A percentile compares a stretch with the other conserved stretches of the same genome.
phyloP scores from a whole-genome alignment of 2,797 vertebrate genomes.

The Gambusia yucatana region DNA sequence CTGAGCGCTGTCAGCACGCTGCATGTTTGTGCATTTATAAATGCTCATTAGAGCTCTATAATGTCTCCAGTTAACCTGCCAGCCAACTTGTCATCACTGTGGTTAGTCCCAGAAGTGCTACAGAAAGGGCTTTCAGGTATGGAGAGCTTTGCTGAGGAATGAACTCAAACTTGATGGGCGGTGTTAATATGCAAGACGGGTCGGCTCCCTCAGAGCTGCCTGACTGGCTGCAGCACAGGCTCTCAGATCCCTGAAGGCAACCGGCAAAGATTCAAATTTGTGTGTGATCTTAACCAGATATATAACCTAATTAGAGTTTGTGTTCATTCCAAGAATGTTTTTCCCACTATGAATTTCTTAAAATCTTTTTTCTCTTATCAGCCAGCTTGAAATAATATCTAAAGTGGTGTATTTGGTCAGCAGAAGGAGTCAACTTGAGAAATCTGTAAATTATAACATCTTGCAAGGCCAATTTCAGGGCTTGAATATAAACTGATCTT shows the following conservation, averaged over 20 bases:
- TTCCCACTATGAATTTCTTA: constrained; percentile 1
- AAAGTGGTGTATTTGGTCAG: not conserved
- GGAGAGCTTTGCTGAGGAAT: constrained; percentile 12
- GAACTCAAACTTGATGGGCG: not conserved
- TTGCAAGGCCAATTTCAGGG: not conserved
- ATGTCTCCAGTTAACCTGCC: constrained; percentile 27
- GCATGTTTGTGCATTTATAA: constrained; percentile 16
- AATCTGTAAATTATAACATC: not conserved
- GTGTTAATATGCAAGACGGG: not conserved
- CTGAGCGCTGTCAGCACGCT: constrained; percentile 13
- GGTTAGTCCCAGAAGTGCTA: constrained; percentile 9
- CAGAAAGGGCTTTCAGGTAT: constrained; percentile 1
- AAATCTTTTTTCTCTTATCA: not conserved
- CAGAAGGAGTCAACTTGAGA: not conserved
- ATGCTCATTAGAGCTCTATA: constrained; percentile 34
- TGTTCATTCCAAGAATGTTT: not conserved
- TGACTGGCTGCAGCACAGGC: constrained; percentile 15
- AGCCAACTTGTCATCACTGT: constrained; percentile 20
- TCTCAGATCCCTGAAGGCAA: constrained; percentile 3
- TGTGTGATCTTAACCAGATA: constrained; percentile 1
- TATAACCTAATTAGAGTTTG: not conserved
- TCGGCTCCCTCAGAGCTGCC: not conserved
- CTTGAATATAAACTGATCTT: not conserved
- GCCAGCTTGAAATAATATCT: not conserved
- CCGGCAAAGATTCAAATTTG: constrained; percentile 5